Evolutionary conservation across 37 sponge, comb jelly and placozoan genomes (phyloP).

Genomic region (Axinella damicornis): DNA sequence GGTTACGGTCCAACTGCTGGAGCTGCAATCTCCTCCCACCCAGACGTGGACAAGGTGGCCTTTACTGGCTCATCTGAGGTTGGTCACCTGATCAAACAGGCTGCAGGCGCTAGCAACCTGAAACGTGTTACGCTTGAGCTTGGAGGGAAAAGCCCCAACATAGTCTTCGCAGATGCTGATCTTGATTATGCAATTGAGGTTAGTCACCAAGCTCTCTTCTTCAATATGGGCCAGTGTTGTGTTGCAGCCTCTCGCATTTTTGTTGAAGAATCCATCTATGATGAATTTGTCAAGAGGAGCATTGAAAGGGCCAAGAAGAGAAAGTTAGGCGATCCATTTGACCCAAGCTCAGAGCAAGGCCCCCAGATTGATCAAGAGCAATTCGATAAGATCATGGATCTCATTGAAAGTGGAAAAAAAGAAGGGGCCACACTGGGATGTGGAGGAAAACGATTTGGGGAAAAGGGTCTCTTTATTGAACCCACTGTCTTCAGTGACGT

Average conservation of each 20-base stretch:
- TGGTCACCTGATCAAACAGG: conserved; percentile 87
- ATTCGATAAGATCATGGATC: conserved; percentile 91
- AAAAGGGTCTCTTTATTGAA: conserved; percentile 94
- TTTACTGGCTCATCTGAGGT: conserved; percentile 99
- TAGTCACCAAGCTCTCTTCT: conserved; percentile 91
- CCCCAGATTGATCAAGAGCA: conserved; percentile 95
- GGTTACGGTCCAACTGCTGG: conserved; percentile 99
- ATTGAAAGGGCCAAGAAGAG: conserved; percentile 66
- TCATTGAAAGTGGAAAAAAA: conserved; percentile 89
- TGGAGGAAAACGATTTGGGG: conserved; percentile 89
- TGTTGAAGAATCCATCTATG: conserved; percentile 94
- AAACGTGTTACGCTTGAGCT: conserved; percentile 96
- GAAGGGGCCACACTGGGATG: conserved; percentile 96
- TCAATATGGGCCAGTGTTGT: conserved; percentile 97
- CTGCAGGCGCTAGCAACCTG: conserved; percentile 89
- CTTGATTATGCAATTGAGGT: conserved; percentile 90
- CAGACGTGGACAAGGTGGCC: conserved; percentile 91
- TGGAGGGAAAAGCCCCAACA: conserved; percentile 97
- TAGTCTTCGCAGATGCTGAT: conserved; percentile 93
- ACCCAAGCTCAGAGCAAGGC: conserved; percentile 81
- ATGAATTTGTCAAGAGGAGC: conserved; percentile 92
- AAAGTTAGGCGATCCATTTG: conserved; percentile 84
- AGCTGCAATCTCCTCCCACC: conserved; percentile 90
- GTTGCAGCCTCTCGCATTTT: conserved; percentile 91
- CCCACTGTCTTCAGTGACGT: conserved; percentile 96